phyloP scores from a whole-genome alignment of 53 echinoderm and acorn worm species.

The Zoroaster sp. region DNA sequence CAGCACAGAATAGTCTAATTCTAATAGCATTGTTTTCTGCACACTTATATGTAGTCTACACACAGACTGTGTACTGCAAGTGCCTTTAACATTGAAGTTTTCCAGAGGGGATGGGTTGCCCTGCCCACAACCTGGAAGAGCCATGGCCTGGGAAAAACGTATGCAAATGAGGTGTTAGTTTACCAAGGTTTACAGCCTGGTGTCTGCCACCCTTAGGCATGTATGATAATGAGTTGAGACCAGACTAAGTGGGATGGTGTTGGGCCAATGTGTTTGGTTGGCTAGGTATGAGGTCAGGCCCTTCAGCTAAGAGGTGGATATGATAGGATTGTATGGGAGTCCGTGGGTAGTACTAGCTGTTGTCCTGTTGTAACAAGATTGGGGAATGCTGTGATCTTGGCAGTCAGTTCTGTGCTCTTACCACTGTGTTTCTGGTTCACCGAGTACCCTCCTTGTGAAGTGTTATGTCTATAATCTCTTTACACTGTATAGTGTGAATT shows the following conservation, averaged over 20 bases:
- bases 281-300: constrained; percentile 24
- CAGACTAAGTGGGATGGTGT: constrained; percentile 5
- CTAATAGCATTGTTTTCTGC: neutral
- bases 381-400: too few species aligned
- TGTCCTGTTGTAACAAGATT: too few species aligned
- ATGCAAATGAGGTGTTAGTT: constrained; percentile 76
- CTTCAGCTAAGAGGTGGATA: neutral
- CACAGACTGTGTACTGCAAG: neutral
- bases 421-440: too few species aligned
- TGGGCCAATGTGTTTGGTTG: constrained; percentile 26
- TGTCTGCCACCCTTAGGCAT: neutral
- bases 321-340: neutral
- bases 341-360: too few species aligned
- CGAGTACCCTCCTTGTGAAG: too few species aligned
- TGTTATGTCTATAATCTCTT: too few species aligned
- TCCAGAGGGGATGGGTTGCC: constrained; percentile 42
- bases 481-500: too few species aligned
- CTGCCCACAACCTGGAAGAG: constrained; percentile 42
- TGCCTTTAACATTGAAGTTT: constrained; percentile 20
- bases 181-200: constrained; percentile 30
- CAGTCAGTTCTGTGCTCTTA: too few species aligned
- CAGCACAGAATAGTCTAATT: too few species aligned
- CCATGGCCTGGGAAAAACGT: constrained; percentile 76
- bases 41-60: neutral
- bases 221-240: neutral